A percentile compares a stretch with the other conserved stretches of the same genome.
These are phyloP conservation scores for Drosophila mauritiana DNA, from an alignment of 1,140 invertebrate genomes.

Conservation along the genomic window DNA sequence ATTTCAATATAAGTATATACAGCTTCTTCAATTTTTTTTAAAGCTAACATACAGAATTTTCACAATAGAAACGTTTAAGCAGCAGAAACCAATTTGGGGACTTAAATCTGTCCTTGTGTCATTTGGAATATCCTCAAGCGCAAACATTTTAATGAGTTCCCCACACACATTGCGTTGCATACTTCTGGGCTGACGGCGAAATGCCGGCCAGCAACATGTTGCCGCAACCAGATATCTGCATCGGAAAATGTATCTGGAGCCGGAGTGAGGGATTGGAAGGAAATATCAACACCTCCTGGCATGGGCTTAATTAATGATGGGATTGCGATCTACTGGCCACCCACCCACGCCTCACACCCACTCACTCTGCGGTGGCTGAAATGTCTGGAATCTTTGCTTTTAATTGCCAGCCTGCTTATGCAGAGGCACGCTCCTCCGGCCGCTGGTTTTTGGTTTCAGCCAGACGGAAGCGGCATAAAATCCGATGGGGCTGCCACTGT, in stretches of 20 bases:
- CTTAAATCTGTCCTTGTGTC: too few species aligned
- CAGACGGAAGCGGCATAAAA: conserved; percentile 74
- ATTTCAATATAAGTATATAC: too few species aligned
- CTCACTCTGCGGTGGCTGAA: not conserved
- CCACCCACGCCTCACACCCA: not conserved
- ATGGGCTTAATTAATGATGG: conserved; percentile 65
- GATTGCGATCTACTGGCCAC: conserved; percentile 27
- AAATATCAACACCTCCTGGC: conserved; percentile 39
- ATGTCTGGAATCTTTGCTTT: conserved; percentile 67
- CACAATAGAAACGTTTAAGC: too few species aligned
- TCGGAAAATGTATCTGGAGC: not conserved
- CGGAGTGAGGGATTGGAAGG: not conserved
- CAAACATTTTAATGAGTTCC: not conserved
- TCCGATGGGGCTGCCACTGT: conserved; percentile 28
- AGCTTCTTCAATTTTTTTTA: too few species aligned
- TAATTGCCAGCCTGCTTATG: conserved; percentile 76
- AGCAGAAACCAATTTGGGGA: too few species aligned
- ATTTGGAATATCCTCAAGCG: not conserved
- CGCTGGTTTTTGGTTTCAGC: conserved; percentile 20
- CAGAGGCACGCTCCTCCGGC: conserved; percentile 50
- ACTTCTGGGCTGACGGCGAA: conserved; percentile 16
- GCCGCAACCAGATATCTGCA: conserved; percentile 13
- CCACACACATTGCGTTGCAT: conserved; percentile 25
- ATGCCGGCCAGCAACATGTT: conserved; percentile 34
- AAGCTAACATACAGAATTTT: too few species aligned